Conservation (phyloP, 2,113 vertebrate species). For the Cacatua alba region DNA sequence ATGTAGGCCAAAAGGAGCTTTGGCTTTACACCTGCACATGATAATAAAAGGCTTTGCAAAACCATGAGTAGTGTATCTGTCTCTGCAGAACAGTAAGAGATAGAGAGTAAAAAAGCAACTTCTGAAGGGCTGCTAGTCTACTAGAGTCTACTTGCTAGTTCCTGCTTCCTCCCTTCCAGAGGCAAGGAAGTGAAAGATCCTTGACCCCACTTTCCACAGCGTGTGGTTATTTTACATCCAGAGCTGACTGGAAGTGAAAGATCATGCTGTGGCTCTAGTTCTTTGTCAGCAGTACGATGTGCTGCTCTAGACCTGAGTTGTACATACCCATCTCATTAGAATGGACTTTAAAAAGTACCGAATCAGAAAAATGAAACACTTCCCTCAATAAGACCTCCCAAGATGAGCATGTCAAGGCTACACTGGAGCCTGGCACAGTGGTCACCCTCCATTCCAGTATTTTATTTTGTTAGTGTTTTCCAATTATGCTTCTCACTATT, state of each 20-base stretch:
- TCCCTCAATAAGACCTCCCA: neutral
- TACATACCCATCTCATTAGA: neutral
- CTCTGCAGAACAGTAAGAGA: neutral
- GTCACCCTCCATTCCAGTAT: neutral
- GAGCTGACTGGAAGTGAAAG: neutral
- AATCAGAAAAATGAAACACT: neutral
- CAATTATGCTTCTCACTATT: neutral
- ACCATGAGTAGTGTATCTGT: neutral
- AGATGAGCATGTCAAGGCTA: neutral
- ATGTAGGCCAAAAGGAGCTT: neutral
- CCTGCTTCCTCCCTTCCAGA: neutral
- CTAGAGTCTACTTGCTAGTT: neutral
- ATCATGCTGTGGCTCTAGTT: neutral
- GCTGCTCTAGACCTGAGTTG: neutral
- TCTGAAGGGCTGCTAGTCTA: neutral
- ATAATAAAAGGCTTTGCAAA: neutral
- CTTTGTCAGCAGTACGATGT: neutral
- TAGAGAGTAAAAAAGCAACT: neutral
- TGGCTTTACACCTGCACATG: neutral
- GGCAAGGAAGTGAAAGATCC: neutral
- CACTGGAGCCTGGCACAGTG: neutral
- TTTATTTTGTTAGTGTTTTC: neutral
- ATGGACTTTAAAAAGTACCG: neutral
- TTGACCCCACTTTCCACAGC: neutral
- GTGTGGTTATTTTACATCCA: neutral